These are phyloP conservation scores for Meteorus colon DNA, from an alignment of 2,888 invertebrate genomes.

Conservation along the genomic window DNA sequence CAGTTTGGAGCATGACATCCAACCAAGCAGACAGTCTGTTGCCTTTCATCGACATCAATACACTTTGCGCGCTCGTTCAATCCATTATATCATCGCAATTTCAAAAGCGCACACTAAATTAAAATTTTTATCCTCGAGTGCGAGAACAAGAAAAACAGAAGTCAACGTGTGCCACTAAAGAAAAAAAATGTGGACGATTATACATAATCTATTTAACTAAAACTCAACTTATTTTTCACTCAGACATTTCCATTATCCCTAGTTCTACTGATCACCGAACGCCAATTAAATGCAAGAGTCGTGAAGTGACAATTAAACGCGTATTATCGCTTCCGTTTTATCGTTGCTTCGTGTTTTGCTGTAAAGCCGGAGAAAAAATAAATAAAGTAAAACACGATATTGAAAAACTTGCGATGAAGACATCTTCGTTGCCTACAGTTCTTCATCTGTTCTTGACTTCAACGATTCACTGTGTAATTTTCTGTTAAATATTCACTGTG, in stretches of 20 bases:
- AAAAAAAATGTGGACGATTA: conserved; percentile 4
- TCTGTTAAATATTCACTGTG: background rate
- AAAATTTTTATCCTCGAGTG: no score
- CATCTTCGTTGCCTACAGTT: background rate
- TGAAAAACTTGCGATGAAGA: background rate
- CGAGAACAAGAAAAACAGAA: background rate
- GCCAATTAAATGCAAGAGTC: conserved; percentile 11
- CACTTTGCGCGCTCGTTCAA: conserved; percentile 4
- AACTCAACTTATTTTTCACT: background rate
- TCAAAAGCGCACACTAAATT: background rate
- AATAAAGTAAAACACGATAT: background rate
- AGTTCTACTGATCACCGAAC: background rate
- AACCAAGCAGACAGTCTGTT: conserved; percentile 54
- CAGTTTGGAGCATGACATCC: conserved; percentile 64
- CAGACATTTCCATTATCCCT: background rate
- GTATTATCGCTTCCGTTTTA: conserved; percentile 21
- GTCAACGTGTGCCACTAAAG: background rate
- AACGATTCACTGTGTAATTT: background rate
- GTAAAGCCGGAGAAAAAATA: background rate
- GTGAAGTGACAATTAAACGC: conserved; percentile 9
- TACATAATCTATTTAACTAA: background rate
- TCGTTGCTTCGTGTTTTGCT: background rate
- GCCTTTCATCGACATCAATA: conserved; percentile 29
- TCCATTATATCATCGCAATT: background rate
- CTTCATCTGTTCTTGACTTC: background rate